phyloP scores from a whole-genome alignment of 2,888 invertebrate genomes.

The Hypolimnas misippus region DNA sequence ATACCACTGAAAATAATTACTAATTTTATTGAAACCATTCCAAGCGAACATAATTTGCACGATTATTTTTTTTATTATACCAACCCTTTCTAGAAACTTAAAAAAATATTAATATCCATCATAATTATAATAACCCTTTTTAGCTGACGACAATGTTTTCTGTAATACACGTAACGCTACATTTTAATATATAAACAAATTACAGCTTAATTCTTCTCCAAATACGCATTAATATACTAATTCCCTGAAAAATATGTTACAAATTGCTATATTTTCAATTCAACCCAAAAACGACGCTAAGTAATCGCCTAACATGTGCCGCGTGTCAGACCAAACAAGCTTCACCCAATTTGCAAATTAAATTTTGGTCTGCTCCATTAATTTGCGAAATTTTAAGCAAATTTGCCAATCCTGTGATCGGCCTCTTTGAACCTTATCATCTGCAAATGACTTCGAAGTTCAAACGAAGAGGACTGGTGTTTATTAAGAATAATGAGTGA shows the following conservation, averaged over 20 bases:
- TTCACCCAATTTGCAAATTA: constrained; percentile 41
- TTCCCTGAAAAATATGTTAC: neutral
- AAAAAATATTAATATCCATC: no score
- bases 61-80: no score
- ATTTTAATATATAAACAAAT: neutral
- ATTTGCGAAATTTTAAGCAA: constrained; percentile 41
- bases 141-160: no score
- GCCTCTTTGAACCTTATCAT: constrained; percentile 28
- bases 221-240: neutral
- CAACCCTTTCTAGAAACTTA: no score
- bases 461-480: neutral
- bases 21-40: no score
- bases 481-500: neutral
- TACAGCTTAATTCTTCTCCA: neutral
- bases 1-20: no score
- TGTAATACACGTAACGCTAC: no score
- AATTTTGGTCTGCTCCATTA: constrained; percentile 40
- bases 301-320: constrained; percentile 28
- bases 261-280: constrained; percentile 22
- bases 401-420: constrained; percentile 36
- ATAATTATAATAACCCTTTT: no score
- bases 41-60: no score
- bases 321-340: constrained; percentile 36
- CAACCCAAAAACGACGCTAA: constrained; percentile 21
- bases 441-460: constrained; percentile 19